Evolutionary conservation across 2,113 vertebrate species (phyloP).

Genomic region (Barbus barbus): DNA sequence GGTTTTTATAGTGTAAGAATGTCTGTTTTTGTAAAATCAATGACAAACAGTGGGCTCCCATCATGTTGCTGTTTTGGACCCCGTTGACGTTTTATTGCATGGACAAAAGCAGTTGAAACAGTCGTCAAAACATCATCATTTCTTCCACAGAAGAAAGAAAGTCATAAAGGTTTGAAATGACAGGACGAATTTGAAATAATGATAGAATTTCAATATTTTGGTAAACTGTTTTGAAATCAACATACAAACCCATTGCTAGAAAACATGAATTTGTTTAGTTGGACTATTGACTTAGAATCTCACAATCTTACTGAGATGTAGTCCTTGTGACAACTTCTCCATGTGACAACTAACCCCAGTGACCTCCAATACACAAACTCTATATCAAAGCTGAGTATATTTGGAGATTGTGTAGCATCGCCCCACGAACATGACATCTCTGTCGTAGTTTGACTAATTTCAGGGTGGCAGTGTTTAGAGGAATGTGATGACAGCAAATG

Average conservation of each 20-base stretch:
- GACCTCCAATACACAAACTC: not conserved
- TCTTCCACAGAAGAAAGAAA: too few relatives aligned
- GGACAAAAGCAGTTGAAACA: too few relatives aligned
- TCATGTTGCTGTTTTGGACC: too few relatives aligned
- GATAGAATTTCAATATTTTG: too few relatives aligned
- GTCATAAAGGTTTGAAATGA: too few relatives aligned
- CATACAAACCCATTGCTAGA: not conserved
- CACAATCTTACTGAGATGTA: not conserved
- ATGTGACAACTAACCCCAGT: not conserved
- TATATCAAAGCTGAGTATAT: not conserved
- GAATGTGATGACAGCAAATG: constrained; percentile 1
- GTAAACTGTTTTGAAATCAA: not conserved
- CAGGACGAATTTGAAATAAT: too few relatives aligned
- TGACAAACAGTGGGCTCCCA: too few relatives aligned
- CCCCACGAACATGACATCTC: constrained; percentile 7
- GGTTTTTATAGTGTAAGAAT: too few relatives aligned
- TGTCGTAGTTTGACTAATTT: constrained; percentile 4
- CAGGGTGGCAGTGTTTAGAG: constrained; percentile 13
- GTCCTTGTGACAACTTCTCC: not conserved
- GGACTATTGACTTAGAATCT: not conserved
- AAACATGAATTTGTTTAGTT: not conserved
- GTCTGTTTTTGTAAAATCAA: too few relatives aligned
- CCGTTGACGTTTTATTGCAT: too few relatives aligned
- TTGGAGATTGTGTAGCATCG: not conserved
- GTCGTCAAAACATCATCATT: too few relatives aligned